These are phyloP conservation scores for Pammene aurita DNA, from an alignment of 2,888 invertebrate genomes.

Conservation along the genomic window DNA sequence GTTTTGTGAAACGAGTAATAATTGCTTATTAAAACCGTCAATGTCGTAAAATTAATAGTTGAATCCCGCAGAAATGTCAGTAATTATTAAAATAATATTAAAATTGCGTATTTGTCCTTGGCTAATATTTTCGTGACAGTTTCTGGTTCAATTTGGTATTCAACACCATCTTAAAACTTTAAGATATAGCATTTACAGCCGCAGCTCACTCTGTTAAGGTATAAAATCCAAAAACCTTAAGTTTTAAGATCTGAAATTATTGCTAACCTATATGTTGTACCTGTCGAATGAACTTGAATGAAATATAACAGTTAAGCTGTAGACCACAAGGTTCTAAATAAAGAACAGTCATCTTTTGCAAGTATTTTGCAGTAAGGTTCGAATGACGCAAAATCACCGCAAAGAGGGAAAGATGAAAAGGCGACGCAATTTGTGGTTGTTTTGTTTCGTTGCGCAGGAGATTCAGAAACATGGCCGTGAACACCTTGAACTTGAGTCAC, in stretches of 20 bases:
- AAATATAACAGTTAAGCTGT: constrained; percentile 5
- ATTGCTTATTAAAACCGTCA: constrained; percentile 29
- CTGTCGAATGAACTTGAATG: not conserved
- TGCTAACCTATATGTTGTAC: constrained; percentile 13
- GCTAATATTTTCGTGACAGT: constrained; percentile 35
- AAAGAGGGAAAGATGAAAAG: constrained; percentile 37
- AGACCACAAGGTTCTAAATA: not conserved
- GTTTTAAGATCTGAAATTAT: constrained; percentile 17
- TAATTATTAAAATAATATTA: constrained; percentile 43
- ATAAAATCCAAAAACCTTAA: not conserved
- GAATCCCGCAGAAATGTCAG: constrained; percentile 34
- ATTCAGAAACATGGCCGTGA: constrained; percentile 29
- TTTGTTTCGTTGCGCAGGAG: constrained; percentile 38
- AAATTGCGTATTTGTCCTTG: constrained; percentile 44
- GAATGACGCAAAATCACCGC: constrained; percentile 38
- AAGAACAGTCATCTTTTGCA: not conserved
- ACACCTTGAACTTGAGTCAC: constrained; percentile 32
- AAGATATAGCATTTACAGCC: constrained; percentile 8
- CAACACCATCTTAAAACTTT: constrained; percentile 19
- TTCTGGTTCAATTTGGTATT: constrained; percentile 39
- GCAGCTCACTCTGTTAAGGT: not conserved
- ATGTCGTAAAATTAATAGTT: constrained; percentile 39
- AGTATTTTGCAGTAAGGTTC: constrained; percentile 10
- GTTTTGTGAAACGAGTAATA: constrained; percentile 27
- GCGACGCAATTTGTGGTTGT: constrained; percentile 37